Conservation (phyloP, 2,113 vertebrate species). For the Vidua macroura region DNA sequence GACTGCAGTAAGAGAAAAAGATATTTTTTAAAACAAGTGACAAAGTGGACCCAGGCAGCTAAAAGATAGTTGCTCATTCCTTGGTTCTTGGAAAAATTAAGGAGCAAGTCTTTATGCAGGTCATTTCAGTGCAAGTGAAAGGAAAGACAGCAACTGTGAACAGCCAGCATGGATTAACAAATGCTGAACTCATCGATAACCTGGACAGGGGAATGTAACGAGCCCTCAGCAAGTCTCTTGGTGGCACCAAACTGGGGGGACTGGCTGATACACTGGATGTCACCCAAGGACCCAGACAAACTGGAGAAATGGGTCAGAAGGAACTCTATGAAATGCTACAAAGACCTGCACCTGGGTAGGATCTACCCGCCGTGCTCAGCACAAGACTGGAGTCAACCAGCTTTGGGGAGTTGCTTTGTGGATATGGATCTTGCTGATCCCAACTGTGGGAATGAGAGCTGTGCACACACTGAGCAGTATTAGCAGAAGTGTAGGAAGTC, state of each 20-base stretch:
- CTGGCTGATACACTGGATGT: not conserved
- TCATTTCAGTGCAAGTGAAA: not conserved
- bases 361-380: accelerated
- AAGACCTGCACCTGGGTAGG: not conserved
- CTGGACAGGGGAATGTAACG: accelerated
- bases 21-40: not conserved
- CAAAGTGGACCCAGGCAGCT: not conserved
- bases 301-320: not conserved
- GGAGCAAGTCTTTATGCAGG: not conserved
- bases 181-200: not conserved
- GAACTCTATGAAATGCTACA: not conserved
- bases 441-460: not conserved
- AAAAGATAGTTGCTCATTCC: not conserved
- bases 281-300: not conserved
- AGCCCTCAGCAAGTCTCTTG: not conserved
- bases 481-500: not conserved
- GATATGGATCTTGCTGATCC: not conserved
- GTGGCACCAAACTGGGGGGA: not conserved
- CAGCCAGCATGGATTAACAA: not conserved
- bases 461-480: not conserved
- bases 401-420: not conserved
- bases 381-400: not conserved
- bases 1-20: not conserved
- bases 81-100: not conserved
- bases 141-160: not conserved